Evolutionary conservation across 2,113 vertebrate genomes (phyloP).

Genomic region (Planiliza haematocheilus): DNA sequence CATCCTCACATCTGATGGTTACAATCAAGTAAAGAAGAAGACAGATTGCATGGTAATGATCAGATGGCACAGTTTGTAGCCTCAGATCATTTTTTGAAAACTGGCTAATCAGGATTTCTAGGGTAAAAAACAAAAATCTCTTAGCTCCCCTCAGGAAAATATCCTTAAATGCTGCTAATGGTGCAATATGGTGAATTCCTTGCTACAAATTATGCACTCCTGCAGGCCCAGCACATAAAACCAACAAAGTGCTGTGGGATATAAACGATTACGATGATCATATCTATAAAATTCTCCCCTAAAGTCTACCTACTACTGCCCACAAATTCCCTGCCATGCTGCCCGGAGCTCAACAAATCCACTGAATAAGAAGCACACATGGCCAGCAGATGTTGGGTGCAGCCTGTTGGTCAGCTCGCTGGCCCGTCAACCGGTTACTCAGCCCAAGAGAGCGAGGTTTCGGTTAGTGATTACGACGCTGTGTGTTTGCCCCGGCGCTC

Average conservation of each 20-base stretch:
- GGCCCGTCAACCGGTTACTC: constrained; percentile 5
- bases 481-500: constrained; percentile 37
- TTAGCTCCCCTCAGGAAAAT: too few relatives aligned
- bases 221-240: background rate
- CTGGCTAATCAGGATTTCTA: too few relatives aligned
- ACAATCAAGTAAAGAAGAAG: background rate
- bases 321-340: background rate
- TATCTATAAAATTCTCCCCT: constrained; percentile 12
- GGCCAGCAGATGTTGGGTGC: constrained; percentile 65
- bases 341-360: constrained; percentile 11
- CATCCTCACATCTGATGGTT: constrained; percentile 25
- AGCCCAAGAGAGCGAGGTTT: constrained; percentile 4
- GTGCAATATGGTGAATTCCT: too few relatives aligned
- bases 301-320: background rate
- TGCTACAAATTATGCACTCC: background rate
- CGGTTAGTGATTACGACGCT: background rate
- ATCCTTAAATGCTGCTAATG: too few relatives aligned
- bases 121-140: too few relatives aligned
- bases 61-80: too few relatives aligned
- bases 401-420: constrained; percentile 30
- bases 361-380: constrained; percentile 33
- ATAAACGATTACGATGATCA: background rate
- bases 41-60: too few relatives aligned
- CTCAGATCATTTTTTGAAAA: too few relatives aligned
- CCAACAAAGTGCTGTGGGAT: background rate